Conservation (phyloP, 2,113 vertebrate genomes). For the Diphyllodes magnificus region DNA sequence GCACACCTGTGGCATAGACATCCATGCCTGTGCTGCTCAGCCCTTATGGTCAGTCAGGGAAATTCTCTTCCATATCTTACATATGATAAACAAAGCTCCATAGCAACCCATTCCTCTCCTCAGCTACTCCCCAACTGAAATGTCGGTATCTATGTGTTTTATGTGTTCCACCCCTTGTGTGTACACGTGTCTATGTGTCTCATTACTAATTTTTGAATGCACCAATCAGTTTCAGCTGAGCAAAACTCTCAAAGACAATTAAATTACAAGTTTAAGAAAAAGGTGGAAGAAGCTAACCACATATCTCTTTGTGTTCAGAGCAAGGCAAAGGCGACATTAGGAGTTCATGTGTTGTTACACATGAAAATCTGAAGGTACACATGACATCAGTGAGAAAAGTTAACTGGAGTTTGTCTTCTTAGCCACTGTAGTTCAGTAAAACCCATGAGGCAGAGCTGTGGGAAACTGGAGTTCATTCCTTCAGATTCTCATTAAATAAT, state of each 20-base stretch:
- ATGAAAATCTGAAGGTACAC: background rate
- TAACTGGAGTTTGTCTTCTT: background rate
- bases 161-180: background rate
- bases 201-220: background rate
- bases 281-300: background rate
- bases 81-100: background rate
- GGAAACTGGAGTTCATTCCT: background rate
- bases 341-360: background rate
- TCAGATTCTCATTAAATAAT: background rate
- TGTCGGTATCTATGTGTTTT: background rate
- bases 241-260: background rate
- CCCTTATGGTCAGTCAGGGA: background rate
- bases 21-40: background rate
- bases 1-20: background rate
- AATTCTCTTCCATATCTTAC: background rate
- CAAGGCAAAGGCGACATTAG: background rate
- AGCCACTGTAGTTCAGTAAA: background rate
- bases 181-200: accelerated
- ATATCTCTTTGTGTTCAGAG: background rate
- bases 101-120: background rate
- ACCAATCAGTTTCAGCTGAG: background rate
- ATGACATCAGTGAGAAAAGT: background rate
- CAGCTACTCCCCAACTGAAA: background rate
- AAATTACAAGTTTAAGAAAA: background rate
- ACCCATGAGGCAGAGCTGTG: background rate